Percentiles rank a stretch among this genome's conserved stretches.
Evolutionary conservation across 2,888 invertebrate genomes (phyloP).

Genomic region (Ormia ochracea): DNA sequence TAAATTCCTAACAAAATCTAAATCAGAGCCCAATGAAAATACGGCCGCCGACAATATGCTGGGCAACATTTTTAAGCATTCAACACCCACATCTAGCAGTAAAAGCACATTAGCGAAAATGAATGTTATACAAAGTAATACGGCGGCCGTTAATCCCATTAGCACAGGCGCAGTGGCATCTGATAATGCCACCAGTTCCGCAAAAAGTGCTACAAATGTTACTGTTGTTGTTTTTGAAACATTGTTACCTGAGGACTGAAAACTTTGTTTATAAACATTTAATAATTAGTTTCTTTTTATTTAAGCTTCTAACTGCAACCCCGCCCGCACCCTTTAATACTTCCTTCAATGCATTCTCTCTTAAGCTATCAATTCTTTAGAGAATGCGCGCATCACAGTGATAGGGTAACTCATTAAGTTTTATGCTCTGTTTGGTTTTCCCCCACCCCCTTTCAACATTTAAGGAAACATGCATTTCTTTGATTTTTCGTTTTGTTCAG

Average conservation of each 20-base stretch:
- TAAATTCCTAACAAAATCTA: slow-evolving; percentile 3
- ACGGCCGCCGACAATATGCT: slow-evolving; percentile 11
- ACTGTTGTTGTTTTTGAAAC: slow-evolving; percentile 78
- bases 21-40: slow-evolving; percentile 6
- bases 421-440: too few relatives aligned
- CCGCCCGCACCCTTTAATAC: not conserved
- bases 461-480: too few relatives aligned
- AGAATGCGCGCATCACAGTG: not conserved
- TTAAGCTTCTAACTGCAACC: not conserved
- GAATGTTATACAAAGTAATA: slow-evolving; percentile 34
- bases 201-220: slow-evolving; percentile 72
- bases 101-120: slow-evolving; percentile 28
- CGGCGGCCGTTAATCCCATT: not conserved
- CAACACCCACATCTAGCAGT: not conserved
- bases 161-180: too few relatives aligned
- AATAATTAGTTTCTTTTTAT: slow-evolving; percentile 10
- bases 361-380: not conserved
- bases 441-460: too few relatives aligned
- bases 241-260: slow-evolving; percentile 78
- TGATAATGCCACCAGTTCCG: not conserved
- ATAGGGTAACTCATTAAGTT: not conserved
- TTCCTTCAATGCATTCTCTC: not conserved
- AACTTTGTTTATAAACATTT: slow-evolving; percentile 58
- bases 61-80: slow-evolving; percentile 29
- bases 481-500: too few relatives aligned